A percentile compares a stretch with the other conserved stretches of the same genome.
phyloP scores from a whole-genome alignment of 2,888 invertebrate genomes.

The Eilema griseolum region DNA sequence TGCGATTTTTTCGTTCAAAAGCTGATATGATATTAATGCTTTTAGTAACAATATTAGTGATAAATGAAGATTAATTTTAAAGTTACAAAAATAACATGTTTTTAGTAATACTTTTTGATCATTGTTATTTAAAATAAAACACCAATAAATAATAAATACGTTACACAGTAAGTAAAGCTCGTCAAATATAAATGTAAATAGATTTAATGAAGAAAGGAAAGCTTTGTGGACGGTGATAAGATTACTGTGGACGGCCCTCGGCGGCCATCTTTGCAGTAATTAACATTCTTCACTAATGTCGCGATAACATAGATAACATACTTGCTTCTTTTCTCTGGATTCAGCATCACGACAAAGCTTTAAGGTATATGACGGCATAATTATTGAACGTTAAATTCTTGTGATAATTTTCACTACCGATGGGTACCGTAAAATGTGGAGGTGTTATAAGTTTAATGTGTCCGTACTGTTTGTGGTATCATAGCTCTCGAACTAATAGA shows the following conservation, averaged over 20 bases:
- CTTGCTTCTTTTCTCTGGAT: neutral
- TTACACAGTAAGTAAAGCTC: neutral
- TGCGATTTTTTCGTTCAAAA: neutral
- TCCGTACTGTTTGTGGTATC: too few species aligned
- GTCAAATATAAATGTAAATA: neutral
- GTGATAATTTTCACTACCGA: neutral
- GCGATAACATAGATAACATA: conserved; percentile 5
- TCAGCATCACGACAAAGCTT: neutral
- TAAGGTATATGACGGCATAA: neutral
- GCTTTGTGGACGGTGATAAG: neutral
- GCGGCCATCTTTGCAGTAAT: neutral
- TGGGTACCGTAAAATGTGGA: too few species aligned
- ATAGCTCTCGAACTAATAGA: too few species aligned
- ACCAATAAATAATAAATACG: neutral
- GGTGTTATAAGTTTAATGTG: too few species aligned
- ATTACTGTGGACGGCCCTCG: neutral
- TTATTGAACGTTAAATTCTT: neutral
- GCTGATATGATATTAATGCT: neutral
- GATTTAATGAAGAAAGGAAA: neutral
- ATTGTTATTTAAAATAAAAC: too few species aligned
- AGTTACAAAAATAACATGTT: too few species aligned
- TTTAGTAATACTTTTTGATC: too few species aligned
- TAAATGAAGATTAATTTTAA: too few species aligned
- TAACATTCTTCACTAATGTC: conserved; percentile 5
- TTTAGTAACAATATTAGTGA: neutral